phyloP scores from a whole-genome alignment of 2,113 vertebrate species.

The Ochotona curzoniae region DNA sequence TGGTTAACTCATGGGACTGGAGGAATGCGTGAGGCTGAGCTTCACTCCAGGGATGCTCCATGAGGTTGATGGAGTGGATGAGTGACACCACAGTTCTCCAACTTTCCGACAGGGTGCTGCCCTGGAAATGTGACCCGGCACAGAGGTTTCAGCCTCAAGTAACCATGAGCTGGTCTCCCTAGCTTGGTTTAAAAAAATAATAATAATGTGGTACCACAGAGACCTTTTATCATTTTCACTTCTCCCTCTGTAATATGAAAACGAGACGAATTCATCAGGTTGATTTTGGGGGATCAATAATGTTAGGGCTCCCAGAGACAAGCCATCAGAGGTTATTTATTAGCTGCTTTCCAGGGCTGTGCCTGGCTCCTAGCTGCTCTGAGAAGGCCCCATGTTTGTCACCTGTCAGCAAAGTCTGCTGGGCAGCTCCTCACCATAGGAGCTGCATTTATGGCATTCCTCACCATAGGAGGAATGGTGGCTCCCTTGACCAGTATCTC shows the following conservation, averaged over 20 bases:
- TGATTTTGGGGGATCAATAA: conserved; percentile 50
- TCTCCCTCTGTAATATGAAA: conserved; percentile 51
- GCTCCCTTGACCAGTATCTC: conserved; percentile 8
- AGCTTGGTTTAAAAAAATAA: neutral
- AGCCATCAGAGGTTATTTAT: conserved; percentile 65
- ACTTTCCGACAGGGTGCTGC: neutral
- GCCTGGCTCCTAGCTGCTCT: neutral
- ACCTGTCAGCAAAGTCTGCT: neutral
- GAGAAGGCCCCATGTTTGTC: conserved; percentile 1
- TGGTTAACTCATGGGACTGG: neutral
- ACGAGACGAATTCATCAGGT: conserved; percentile 65
- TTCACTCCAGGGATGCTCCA: rapidly evolving
- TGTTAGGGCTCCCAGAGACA: conserved; percentile 7
- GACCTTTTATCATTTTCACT: conserved; percentile 23
- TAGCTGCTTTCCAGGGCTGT: neutral
- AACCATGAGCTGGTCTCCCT: neutral
- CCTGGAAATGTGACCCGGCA: neutral
- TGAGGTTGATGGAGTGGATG: neutral
- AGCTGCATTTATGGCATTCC: too few species aligned
- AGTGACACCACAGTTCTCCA: neutral
- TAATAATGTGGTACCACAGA: neutral
- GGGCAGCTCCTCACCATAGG: neutral
- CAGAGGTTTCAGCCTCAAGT: neutral
- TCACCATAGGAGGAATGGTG: conserved; percentile 37
- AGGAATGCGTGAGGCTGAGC: neutral